Evolutionary conservation across 2,888 invertebrate species (phyloP), one percentile per base, ranked within the genome.

Genomic region (Embidobia sp.): DNA sequence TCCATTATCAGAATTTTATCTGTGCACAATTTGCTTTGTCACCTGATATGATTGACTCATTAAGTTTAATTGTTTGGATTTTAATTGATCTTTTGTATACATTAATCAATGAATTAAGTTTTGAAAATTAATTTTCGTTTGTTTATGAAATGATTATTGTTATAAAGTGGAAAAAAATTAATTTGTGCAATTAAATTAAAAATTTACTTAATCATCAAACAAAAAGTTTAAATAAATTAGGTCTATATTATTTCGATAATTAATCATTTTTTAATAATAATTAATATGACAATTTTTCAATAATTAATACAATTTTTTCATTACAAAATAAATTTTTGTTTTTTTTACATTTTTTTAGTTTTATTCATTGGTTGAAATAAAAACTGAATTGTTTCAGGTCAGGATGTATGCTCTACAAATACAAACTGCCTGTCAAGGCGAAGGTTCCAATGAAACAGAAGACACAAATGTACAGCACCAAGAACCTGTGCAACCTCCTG

Each of bases 321-420:
- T n/a, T n/a, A n/a, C n/a, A n/a, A n/a, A 29, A 7, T 29, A 6
- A 29, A 29, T 7, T n/a, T 29, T 8, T 8, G 3, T 8, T 29
- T 29, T 29, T 29, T 29, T 29, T 29, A 8, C n/a, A 4, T 8
- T 29, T 2, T 29, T 8, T 29, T 29, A 8, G 7, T 33, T 26
- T 63, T 74, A 55, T 51, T n/a, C n/a, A n/a, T n/a, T n/a, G n/a
- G n/a, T n/a, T n/a, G n/a, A n/a, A n/a, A n/a, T n/a, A n/a, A n/a
- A n/a, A n/a, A n/a, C n/a, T n/a, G n/a, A n/a, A n/a, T n/a, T n/a
- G n/a, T n/a, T n/a, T n/a, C n/a, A n/a, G n/a, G n/a, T n/a, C n/a
- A 85, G 79, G 53, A 89, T 89, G 89, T 89, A 89, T 19, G 86
- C 88, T 8, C 79, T 89, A 66, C 87, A 88, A 75, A 89, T 89